phyloP scores from a whole-genome alignment of 2,797 vertebrate genomes.

The Limosa lapponica region DNA sequence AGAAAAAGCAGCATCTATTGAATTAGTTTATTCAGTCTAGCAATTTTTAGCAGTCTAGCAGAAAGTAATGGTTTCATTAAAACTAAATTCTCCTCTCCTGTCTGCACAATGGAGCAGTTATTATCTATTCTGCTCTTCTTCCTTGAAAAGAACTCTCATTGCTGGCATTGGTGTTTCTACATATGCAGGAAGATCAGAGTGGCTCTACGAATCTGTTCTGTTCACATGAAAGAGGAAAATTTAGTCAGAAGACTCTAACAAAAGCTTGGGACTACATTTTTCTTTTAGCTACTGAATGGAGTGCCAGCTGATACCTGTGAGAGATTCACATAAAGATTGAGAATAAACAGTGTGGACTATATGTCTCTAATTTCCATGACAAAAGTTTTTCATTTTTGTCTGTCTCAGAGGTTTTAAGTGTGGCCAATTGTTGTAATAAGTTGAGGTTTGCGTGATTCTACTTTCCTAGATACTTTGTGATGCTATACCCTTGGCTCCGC shows the following conservation, averaged over 20 bases:
- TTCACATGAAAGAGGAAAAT: neutral
- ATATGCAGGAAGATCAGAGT: neutral
- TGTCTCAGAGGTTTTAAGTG: neutral
- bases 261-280: neutral
- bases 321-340: neutral
- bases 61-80: slow-evolving; percentile 37
- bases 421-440: neutral
- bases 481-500: neutral
- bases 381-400: neutral
- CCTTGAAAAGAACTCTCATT: neutral
- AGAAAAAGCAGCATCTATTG: neutral
- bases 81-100: slow-evolving; percentile 18
- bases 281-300: neutral
- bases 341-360: neutral
- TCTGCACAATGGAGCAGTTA: neutral
- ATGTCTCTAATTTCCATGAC: neutral
- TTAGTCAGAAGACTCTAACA: neutral
- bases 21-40: neutral
- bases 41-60: neutral
- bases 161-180: neutral
- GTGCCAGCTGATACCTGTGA: neutral
- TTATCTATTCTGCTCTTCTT: neutral
- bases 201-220: neutral
- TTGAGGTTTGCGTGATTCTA: neutral
- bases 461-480: neutral